Conservation (phyloP, 2,888 invertebrate genomes). For the Biston betularia region DNA sequence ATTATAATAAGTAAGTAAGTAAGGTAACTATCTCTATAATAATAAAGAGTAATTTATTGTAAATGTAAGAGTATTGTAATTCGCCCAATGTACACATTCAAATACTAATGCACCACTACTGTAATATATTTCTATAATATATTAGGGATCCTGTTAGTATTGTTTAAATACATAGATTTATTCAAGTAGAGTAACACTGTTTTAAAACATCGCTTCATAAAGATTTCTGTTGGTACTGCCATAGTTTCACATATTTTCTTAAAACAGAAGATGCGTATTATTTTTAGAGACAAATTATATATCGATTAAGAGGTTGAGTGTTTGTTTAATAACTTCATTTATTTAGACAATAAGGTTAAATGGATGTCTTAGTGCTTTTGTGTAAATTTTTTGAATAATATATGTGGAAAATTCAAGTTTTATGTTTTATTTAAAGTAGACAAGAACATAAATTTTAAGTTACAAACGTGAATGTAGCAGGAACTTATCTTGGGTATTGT, state of each 20-base stretch:
- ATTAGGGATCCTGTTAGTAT: slow-evolving; percentile 67
- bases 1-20: slow-evolving; percentile 14
- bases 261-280: slow-evolving; percentile 80
- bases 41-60: slow-evolving; percentile 56
- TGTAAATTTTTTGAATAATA: slow-evolving; percentile 87
- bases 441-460: background rate
- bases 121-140: slow-evolving; percentile 73
- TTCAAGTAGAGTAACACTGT: slow-evolving; percentile 57
- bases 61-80: slow-evolving; percentile 70
- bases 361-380: slow-evolving; percentile 87
- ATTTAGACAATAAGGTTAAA: slow-evolving; percentile 86
- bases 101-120: slow-evolving; percentile 76
- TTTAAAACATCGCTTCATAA: slow-evolving; percentile 76
- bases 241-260: slow-evolving; percentile 71
- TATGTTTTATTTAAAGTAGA: slow-evolving; percentile 44
- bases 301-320: slow-evolving; percentile 82
- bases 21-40: slow-evolving; percentile 40
- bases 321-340: slow-evolving; percentile 83
- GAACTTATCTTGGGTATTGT: slow-evolving; percentile 12
- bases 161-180: slow-evolving; percentile 57
- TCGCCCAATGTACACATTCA: slow-evolving; percentile 78
- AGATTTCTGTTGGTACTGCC: slow-evolving; percentile 78
- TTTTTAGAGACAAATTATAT: slow-evolving; percentile 86
- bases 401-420: slow-evolving; percentile 79
- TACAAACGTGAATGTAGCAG: background rate